Base-by-base conservation (phyloP, 2,113 vertebrate genomes). In the Myotis davidii region DNA sequence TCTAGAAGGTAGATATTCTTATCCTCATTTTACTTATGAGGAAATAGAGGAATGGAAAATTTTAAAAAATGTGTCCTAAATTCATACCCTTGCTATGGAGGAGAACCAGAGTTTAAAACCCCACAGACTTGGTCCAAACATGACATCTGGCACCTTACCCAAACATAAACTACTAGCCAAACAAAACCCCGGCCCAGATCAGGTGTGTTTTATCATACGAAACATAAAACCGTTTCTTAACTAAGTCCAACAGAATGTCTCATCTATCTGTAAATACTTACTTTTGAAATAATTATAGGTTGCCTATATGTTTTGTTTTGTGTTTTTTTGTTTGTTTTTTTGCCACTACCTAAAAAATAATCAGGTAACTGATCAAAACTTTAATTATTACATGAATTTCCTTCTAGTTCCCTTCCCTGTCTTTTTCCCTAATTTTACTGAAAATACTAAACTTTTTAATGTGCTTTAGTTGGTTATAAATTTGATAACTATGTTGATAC, bases 221-320 rank as follows among this genome's bases (percentile, higher is more conserved):
- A 59, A 25, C 25, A 32, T 50, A 86, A 91, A 87, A 81, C 1
- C 0, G 2, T 61, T 73, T 89, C 23, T 90, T 25, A 92, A 77
- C 20, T 54, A 78, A 76, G 54, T 23, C 23, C 37, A 94, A 79
- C 9, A 3, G 11, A 83, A 23, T 70, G 4, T 48, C 1, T 56
- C n/a, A 0, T 4, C 8, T n/a, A 42, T 89, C 21, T 79, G 32
- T 61, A 52, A 77, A 25, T 72, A 50, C 0, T 39, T 82, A 18
- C 14, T 94, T 94, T 42, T 88, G 16, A 94, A 45, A 87, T 85
- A 94, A 91, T 32, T n/a, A 34, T 20, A 37, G 2, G 45, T 73
- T n/a, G 2, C n/a, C 5, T 84, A 2, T 3, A 76, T 67, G 17
- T 61, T 61, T 27, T 61, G 59, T 61, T 11, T 61, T 61, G 25